Percentiles rank a stretch among this genome's conserved stretches.
These are phyloP conservation scores for Cettia cetti DNA, from an alignment of 2,113 vertebrate genomes.

Conservation along the genomic window DNA sequence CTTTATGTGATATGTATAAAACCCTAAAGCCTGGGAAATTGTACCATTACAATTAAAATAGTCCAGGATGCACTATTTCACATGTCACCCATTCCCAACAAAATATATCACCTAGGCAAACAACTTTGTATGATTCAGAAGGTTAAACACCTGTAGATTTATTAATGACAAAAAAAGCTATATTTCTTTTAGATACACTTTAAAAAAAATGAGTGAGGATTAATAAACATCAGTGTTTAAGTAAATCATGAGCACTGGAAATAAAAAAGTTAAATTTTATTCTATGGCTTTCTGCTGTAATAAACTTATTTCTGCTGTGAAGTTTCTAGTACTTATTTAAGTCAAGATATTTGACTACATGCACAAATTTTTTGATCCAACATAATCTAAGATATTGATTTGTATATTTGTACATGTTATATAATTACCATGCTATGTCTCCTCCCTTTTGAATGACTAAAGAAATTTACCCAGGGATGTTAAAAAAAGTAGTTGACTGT, in stretches of 20 bases:
- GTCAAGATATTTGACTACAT: neutral
- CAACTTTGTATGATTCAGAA: neutral
- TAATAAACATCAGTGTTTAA: neutral
- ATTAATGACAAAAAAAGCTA: neutral
- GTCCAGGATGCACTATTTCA: neutral
- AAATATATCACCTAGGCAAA: neutral
- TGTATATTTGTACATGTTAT: neutral
- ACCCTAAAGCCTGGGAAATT: neutral
- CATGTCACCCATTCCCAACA: neutral
- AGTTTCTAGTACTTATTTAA: neutral
- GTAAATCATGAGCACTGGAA: neutral
- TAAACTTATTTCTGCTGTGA: neutral
- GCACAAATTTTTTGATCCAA: neutral
- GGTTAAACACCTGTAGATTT: neutral
- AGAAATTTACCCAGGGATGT: neutral
- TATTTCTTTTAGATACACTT: neutral
- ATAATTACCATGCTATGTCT: neutral
- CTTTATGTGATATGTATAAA: neutral
- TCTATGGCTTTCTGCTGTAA: neutral
- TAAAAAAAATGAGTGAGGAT: accelerated
- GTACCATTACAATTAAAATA: neutral
- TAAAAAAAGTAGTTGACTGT: neutral
- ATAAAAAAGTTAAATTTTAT: neutral
- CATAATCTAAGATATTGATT: neutral
- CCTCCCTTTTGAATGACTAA: neutral